Conservation (phyloP, 2,888 invertebrate genomes). For the Drosophila rellima region DNA sequence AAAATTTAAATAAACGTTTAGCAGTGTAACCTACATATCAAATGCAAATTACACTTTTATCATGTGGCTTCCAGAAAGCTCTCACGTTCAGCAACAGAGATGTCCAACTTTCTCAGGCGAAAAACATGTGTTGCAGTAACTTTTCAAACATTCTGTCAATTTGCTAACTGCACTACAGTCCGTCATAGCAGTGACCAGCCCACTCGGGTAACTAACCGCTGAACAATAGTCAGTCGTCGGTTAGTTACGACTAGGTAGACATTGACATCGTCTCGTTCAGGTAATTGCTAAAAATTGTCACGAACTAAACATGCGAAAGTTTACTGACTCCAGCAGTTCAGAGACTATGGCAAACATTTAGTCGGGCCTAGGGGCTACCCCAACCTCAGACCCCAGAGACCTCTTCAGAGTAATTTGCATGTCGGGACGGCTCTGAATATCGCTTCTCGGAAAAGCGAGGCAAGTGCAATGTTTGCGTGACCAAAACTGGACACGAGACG, state of each 20-base stretch:
- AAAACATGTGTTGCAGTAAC: neutral
- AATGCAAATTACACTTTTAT: constrained; percentile 6
- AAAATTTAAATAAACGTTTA: constrained; percentile 3
- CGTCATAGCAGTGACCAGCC: constrained; percentile 9
- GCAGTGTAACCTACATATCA: neutral
- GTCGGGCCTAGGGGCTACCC: constrained; percentile 16
- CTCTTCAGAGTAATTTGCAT: constrained; percentile 62
- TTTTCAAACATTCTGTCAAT: constrained; percentile 30
- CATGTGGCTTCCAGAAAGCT: constrained; percentile 1
- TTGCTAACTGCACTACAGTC: constrained; percentile 36
- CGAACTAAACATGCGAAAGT: constrained; percentile 73
- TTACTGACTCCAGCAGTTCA: constrained; percentile 60
- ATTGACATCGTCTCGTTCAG: constrained; percentile 47
- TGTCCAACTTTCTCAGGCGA: constrained; percentile 26
- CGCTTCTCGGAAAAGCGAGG: constrained; percentile 43
- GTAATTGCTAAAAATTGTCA: constrained; percentile 78
- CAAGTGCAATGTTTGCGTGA: constrained; percentile 68
- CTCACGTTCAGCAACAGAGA: constrained; percentile 5
- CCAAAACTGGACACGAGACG: constrained; percentile 54
- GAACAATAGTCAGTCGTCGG: constrained; percentile 59
- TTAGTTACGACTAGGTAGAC: constrained; percentile 13
- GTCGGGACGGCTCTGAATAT: constrained; percentile 40
- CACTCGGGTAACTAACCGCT: constrained; percentile 68
- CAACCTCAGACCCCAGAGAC: constrained; percentile 22
- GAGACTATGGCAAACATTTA: constrained; percentile 36